These are phyloP conservation scores for Dicaeum eximium DNA, from an alignment of 2,113 vertebrate genomes.

Conservation along the genomic window DNA sequence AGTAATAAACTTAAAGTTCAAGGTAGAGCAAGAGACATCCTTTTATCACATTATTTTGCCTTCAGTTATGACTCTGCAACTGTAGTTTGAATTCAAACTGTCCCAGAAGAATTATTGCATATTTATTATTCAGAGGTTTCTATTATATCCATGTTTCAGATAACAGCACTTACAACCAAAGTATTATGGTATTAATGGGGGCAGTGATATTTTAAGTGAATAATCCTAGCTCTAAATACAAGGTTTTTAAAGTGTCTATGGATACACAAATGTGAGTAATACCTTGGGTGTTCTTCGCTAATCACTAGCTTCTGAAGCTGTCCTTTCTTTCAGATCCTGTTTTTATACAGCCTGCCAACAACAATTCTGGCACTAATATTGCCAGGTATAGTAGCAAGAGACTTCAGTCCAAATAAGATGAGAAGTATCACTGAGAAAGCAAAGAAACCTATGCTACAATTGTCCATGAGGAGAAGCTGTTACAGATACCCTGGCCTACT, in stretches of 20 bases:
- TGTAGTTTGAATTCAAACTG: background rate
- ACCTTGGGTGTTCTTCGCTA: background rate
- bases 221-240: background rate
- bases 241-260: background rate
- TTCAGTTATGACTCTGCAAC: background rate
- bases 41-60: background rate
- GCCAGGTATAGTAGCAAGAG: background rate
- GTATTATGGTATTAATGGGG: background rate
- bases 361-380: background rate
- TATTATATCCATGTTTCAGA: background rate
- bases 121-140: background rate
- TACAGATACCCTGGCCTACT: background rate
- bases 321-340: background rate
- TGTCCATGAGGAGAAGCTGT: background rate
- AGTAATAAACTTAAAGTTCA: background rate
- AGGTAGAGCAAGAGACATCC: background rate
- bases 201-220: background rate
- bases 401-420: background rate
- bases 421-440: background rate
- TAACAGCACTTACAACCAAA: background rate
- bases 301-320: background rate
- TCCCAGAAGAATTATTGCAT: background rate
- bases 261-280: background rate
- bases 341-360: background rate
- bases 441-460: background rate